Evolutionary conservation across 2,888 invertebrate genomes (phyloP).

Genomic region (Nomada fabriciana): DNA sequence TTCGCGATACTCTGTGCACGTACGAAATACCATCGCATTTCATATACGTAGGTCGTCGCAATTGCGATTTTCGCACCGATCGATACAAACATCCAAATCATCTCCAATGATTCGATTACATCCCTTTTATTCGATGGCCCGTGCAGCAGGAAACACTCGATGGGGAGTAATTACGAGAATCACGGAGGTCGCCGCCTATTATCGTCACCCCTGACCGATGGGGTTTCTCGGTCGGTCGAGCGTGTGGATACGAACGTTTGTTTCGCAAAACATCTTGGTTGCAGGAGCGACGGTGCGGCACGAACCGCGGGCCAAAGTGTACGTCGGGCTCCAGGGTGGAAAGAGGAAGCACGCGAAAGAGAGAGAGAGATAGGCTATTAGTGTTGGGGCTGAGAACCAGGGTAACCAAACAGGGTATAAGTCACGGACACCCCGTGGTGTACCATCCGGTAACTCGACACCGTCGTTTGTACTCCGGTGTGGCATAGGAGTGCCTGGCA

Average conservation of each 20-base stretch:
- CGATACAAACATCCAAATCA: neutral
- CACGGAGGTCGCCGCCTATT: slow-evolving; percentile 58
- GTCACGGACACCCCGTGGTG: slow-evolving; percentile 84
- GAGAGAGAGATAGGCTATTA: slow-evolving; percentile 34
- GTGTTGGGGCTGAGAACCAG: slow-evolving; percentile 68
- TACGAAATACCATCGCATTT: too few relatives aligned
- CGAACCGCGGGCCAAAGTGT: slow-evolving; percentile 63
- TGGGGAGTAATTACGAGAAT: slow-evolving; percentile 44
- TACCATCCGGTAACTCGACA: slow-evolving; percentile 85
- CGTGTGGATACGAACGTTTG: slow-evolving; percentile 80
- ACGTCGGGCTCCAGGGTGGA: slow-evolving; percentile 22
- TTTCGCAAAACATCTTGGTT: slow-evolving; percentile 82
- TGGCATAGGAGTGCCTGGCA: slow-evolving; percentile 75
- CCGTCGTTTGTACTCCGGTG: slow-evolving; percentile 82
- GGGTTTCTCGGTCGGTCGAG: slow-evolving; percentile 67
- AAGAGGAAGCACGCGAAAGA: slow-evolving; percentile 29
- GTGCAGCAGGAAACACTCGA: neutral
- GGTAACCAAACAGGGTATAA: slow-evolving; percentile 81
- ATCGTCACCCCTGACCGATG: slow-evolving; percentile 56
- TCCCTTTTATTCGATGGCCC: neutral
- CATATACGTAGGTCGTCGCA: too few relatives aligned
- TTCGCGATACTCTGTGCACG: neutral
- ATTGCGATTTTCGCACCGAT: too few relatives aligned
- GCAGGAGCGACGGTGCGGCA: slow-evolving; percentile 72
- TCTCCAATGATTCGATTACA: neutral